Evolutionary conservation across 2,888 invertebrate species (phyloP).

Genomic region (Deilephila porcellus): DNA sequence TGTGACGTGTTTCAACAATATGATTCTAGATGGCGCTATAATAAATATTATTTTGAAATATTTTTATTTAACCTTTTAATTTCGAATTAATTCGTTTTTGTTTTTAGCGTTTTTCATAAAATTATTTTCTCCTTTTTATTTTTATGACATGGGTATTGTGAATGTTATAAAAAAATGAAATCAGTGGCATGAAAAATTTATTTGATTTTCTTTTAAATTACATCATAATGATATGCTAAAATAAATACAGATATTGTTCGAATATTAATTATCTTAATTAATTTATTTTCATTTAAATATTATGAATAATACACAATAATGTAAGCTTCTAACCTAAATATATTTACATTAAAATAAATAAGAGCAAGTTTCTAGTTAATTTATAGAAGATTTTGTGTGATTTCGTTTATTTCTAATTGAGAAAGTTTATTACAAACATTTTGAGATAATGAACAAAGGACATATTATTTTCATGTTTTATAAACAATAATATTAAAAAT

Average conservation of each 20-base stretch:
- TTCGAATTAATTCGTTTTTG: too few species aligned
- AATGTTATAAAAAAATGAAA: conserved; percentile 43
- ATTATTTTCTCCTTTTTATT: too few species aligned
- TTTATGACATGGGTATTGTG: too few species aligned
- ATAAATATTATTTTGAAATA: too few species aligned
- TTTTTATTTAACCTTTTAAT: too few species aligned
- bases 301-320: conserved; percentile 48
- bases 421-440: conserved; percentile 15
- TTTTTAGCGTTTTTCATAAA: too few species aligned
- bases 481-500: neutral
- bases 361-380: conserved; percentile 26
- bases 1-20: neutral
- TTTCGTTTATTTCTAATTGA: conserved; percentile 40
- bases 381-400: conserved; percentile 37
- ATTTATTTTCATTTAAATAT: conserved; percentile 76
- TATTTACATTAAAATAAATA: conserved; percentile 72
- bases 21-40: neutral
- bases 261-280: conserved; percentile 66
- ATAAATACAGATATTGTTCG: conserved; percentile 82
- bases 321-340: conserved; percentile 44
- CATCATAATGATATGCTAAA: conserved; percentile 76
- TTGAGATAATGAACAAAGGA: neutral
- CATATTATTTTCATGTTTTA: neutral
- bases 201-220: conserved; percentile 81
- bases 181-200: conserved; percentile 84